Base-by-base conservation (phyloP, 1,140 invertebrate genomes). In the Amyelois transitella region DNA sequence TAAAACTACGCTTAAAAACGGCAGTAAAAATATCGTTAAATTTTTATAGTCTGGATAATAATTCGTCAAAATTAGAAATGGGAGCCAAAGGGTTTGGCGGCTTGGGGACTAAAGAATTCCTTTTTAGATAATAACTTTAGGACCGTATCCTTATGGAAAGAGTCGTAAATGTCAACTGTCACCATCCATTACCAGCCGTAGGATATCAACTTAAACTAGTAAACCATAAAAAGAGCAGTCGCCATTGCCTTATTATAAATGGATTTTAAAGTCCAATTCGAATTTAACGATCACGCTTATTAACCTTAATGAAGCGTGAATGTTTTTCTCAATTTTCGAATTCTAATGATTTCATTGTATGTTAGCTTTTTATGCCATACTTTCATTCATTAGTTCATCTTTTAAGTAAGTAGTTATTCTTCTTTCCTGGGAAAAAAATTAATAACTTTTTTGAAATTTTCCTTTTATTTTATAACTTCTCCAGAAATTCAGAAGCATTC, bases 11-110 rank as follows among this genome's bases (percentile, higher is more conserved):
- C 45, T 45, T n/a, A 48, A 48, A 84, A 83, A 81, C 72, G 75
- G 77, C 77, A 83, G 75, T 85, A 83, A 86, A 84, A 78, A 52
- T 28, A 48, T 73, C 71, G 67, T 86, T 76, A 86, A 85, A 78
- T 28, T 75, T 84, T 82, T 78, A 82, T 81, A 69, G 72, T 70
- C 76, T 72, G 68, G 62, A 63, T 59, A 66, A 75, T 75, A 75
- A 73, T 78, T 75, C 73, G 72, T 66, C 55, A 72, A 77, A 81
- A 77, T 79, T 76, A 71, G 70, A 76, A 82, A 81, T 74, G 66
- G 64, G 63, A 66, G 67, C 64, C 67, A 70, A 78, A 73, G 61
- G 68, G 71, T 70, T 76, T 60, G 57, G 70, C 53, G 62, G 64
- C 72, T 78, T 81, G 69, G 70, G 60, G 61, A 51, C 57, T 71